phyloP scores from a whole-genome alignment of 1,140 invertebrate species.

The Pseudachorutes palmiensis region DNA sequence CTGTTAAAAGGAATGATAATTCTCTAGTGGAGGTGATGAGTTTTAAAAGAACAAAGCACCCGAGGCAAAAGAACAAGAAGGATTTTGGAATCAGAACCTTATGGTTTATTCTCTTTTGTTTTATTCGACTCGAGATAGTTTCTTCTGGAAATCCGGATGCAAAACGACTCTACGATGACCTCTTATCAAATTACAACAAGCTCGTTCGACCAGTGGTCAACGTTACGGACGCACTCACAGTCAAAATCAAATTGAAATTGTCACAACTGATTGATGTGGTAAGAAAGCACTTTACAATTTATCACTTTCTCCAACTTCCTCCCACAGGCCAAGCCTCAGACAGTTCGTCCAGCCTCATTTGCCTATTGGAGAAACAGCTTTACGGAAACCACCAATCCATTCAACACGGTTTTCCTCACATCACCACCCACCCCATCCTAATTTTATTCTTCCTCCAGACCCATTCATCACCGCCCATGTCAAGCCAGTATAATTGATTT shows the following conservation, averaged over 20 bases:
- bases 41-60: background rate
- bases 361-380: no score
- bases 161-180: slow-evolving; percentile 81
- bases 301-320: background rate
- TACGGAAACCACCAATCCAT: no score
- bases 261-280: slow-evolving; percentile 92
- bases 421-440: no score
- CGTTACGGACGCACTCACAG: slow-evolving; percentile 81
- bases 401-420: no score
- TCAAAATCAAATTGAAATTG: slow-evolving; percentile 87
- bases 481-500: no score
- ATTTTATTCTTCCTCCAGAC: no score
- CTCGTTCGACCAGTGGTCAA: slow-evolving; percentile 85
- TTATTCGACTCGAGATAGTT: slow-evolving; percentile 33
- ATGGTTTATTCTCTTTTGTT: slow-evolving; percentile 32
- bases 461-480: no score
- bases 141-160: slow-evolving; percentile 46
- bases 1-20: background rate
- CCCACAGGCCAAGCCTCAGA: no score
- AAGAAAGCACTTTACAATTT: slow-evolving; percentile 46
- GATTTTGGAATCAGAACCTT: slow-evolving; percentile 23
- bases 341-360: no score
- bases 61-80: background rate
- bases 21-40: slow-evolving; percentile 8
- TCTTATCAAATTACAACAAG: slow-evolving; percentile 90